Base-by-base conservation (phyloP, 2,113 vertebrate genomes). In the Oryzias woworae region DNA sequence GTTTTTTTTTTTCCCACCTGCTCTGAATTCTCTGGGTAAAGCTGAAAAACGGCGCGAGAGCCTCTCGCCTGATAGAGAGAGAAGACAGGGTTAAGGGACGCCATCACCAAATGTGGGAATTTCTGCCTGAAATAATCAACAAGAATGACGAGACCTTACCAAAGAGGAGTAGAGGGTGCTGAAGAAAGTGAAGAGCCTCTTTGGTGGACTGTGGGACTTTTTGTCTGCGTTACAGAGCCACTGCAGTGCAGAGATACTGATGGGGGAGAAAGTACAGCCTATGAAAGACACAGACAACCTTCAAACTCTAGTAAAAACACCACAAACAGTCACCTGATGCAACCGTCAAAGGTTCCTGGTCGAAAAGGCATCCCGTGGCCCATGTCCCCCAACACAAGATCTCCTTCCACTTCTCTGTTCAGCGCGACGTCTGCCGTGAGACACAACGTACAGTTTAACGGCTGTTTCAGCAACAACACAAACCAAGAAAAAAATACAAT, bases 221-320 rank as follows among this genome's bases (percentile, higher is more conserved):
- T 95, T 97, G 73, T 99, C 96, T 0, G 97, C 95, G 0, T 95
- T 98, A 70, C 97, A 99, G 44, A 99, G 93, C 97, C 97, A 99
- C 84, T 99, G 97, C 69, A 98, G 91, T 0, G 97, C 96, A 0
- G 97, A 99, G 70, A 99, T 98, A 78, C 97, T 99, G 67, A 45
- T 0, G 43, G 67, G 31, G 17, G 13, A 8, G 2, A 43, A 53
- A 48, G 7, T 1, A 20, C 53, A 45, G 4, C 6, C 4, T 0
- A 45, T 58, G 68, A 52, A 52, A 7, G 0, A 8, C 24, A 8
- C 57, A 16, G 24, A 61, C 41, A 68, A 14, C 0, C 53, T 18
- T 60, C 0, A 14, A 53, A 47, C 43, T 1, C 7, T 7, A 23
- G 7, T 3, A 5, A 50, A 17, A 43, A 22, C 45, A 2, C 23